Evolutionary conservation across 2,797 vertebrate species (phyloP).

Genomic region (Oreonectes daqikongensis): DNA sequence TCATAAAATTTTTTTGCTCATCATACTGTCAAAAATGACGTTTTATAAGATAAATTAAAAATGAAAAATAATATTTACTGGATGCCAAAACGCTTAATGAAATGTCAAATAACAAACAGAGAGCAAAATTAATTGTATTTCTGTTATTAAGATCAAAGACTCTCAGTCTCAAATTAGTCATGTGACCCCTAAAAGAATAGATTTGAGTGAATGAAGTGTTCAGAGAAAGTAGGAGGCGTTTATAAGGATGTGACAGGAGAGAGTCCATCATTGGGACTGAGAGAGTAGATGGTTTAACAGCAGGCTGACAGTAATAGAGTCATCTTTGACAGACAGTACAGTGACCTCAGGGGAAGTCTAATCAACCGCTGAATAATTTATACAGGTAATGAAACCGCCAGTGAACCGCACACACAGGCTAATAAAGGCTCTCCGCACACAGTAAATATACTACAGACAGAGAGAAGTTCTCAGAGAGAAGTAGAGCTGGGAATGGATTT

Average conservation of each 20-base stretch:
- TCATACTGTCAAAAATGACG: background rate
- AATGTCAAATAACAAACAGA: too few species aligned
- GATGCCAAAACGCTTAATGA: too few species aligned
- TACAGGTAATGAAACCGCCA: slow-evolving; percentile 68
- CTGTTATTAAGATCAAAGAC: background rate
- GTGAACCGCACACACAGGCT: slow-evolving; percentile 30
- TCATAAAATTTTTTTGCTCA: background rate
- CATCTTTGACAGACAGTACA: slow-evolving; percentile 53
- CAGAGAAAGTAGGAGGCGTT: slow-evolving; percentile 13
- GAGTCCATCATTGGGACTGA: slow-evolving; percentile 42
- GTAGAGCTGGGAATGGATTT: slow-evolving; percentile 10
- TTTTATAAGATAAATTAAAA: too few species aligned
- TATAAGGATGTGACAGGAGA: slow-evolving; percentile 12
- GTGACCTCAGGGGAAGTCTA: slow-evolving; percentile 58
- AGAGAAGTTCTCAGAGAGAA: background rate
- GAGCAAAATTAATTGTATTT: background rate
- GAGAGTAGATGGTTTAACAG: slow-evolving; percentile 63
- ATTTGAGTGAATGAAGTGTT: background rate
- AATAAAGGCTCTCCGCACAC: slow-evolving; percentile 28
- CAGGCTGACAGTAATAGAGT: slow-evolving; percentile 61
- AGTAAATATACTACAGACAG: slow-evolving; percentile 34
- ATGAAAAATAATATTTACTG: too few species aligned
- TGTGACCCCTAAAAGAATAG: background rate
- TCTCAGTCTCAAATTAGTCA: background rate
- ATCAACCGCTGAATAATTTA: slow-evolving; percentile 74